A percentile compares a stretch with the other conserved stretches of the same genome.
These are phyloP conservation scores for Drosophila truncata DNA, from an alignment of 1,140 invertebrate species.

Conservation along the genomic window DNA sequence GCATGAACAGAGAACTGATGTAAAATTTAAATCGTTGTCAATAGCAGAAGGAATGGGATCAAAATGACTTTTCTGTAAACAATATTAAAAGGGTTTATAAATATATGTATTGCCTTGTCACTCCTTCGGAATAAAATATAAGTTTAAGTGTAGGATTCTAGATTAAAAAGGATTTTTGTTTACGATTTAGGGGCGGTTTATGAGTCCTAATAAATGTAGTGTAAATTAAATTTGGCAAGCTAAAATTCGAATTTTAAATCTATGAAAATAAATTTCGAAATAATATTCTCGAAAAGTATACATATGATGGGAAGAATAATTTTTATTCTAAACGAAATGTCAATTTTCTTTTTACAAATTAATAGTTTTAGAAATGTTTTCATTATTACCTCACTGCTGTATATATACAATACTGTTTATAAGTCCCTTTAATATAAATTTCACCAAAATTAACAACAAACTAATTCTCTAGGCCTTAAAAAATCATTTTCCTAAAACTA, in stretches of 20 bases:
- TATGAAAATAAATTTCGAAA: not conserved
- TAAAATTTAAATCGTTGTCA: slow-evolving; percentile 24
- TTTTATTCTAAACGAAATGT: not conserved
- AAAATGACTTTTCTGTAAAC: not conserved
- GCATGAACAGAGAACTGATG: slow-evolving; percentile 18
- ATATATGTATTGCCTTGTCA: not conserved
- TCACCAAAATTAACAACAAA: too few relatives aligned
- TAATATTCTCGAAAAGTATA: not conserved
- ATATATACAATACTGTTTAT: not conserved
- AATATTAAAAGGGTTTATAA: not conserved
- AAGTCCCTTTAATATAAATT: not conserved
- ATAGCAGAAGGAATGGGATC: not conserved
- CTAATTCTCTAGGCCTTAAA: too few relatives aligned
- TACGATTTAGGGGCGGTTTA: too few relatives aligned
- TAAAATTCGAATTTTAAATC: not conserved
- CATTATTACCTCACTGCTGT: not conserved
- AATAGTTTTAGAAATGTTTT: not conserved
- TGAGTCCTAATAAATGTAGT: not conserved
- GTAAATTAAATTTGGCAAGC: not conserved
- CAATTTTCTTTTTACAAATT: not conserved
- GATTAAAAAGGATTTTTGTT: not conserved
- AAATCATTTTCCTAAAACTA: not conserved
- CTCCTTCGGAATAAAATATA: not conserved
- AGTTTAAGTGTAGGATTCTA: not conserved
- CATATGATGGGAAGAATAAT: not conserved